These are phyloP conservation scores for Nasonia longicornis DNA, from an alignment of 1,140 invertebrate species.

Conservation along the genomic window DNA sequence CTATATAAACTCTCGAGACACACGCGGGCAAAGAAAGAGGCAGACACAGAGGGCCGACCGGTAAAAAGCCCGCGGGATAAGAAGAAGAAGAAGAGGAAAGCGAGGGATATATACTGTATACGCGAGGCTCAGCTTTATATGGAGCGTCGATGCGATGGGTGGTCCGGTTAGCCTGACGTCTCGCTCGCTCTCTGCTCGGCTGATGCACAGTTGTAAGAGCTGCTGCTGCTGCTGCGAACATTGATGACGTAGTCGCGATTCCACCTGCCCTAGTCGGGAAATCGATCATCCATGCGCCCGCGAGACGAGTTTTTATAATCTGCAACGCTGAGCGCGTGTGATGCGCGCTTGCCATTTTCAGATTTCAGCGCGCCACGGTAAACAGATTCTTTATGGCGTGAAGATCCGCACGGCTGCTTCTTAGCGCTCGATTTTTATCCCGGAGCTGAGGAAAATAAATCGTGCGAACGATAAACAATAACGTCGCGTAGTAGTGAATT, in stretches of 20 bases:
- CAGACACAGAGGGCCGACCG: constrained; percentile 26
- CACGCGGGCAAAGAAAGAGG: constrained; percentile 41
- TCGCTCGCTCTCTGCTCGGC: neutral
- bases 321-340: no score
- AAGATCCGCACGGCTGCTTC: neutral
- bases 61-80: constrained; percentile 24
- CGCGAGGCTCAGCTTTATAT: constrained; percentile 60
- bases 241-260: constrained; percentile 1
- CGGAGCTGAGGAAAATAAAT: no score
- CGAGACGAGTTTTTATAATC: constrained; percentile 24
- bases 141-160: constrained; percentile 66
- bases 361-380: neutral
- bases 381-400: neutral
- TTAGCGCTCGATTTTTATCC: no score
- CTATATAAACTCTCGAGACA: neutral
- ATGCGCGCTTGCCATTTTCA: neutral
- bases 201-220: neutral
- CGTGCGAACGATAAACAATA: no score
- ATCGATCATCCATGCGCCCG: constrained; percentile 43
- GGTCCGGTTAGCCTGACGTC: constrained; percentile 54
- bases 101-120: constrained; percentile 29
- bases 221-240: neutral
- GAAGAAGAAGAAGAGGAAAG: constrained; percentile 15
- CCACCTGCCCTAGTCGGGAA: constrained; percentile 20
- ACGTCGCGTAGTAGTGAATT: no score